Percentiles rank a stretch among this genome's conserved stretches.
Evolutionary conservation across 35 echinoderm and acorn worm genomes (phyloP).

Genomic region (Strongylocentrotus purpuratus): DNA sequence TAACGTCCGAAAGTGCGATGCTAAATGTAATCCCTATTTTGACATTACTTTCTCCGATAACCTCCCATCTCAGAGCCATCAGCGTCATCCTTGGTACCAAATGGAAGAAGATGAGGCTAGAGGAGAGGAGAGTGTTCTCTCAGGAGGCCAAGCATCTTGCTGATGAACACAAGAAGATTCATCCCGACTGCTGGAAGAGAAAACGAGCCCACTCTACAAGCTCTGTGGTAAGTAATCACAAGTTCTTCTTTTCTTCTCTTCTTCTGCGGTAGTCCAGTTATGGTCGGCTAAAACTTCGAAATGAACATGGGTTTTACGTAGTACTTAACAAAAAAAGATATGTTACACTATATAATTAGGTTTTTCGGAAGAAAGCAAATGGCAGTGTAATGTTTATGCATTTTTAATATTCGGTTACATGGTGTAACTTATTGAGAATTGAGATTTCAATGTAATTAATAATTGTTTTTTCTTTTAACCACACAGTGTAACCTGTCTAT

Average conservation of each 20-base stretch:
- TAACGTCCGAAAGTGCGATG: not conserved
- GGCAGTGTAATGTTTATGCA: too few relatives aligned
- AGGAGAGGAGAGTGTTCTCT: constrained; percentile 55
- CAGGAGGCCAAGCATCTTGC: constrained; percentile 61
- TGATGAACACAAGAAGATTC: constrained; percentile 67
- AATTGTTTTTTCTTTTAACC: too few relatives aligned
- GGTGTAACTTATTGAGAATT: too few relatives aligned
- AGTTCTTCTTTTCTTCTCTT: not conserved
- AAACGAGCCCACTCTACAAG: constrained; percentile 47
- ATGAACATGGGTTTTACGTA: too few relatives aligned
- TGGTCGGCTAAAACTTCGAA: too few relatives aligned
- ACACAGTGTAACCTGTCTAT: too few relatives aligned
- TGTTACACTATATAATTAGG: too few relatives aligned
- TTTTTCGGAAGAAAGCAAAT: too few relatives aligned
- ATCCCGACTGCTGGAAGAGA: constrained; percentile 72
- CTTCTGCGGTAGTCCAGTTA: not conserved
- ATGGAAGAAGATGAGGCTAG: constrained; percentile 62
- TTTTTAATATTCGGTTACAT: too few relatives aligned
- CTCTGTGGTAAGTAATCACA: constrained; percentile 18
- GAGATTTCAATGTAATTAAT: too few relatives aligned
- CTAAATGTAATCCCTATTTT: not conserved
- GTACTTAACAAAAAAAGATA: too few relatives aligned
- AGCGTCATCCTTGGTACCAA: constrained; percentile 62
- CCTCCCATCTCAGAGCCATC: constrained; percentile 51
- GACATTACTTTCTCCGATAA: not conserved